Evolutionary conservation across 1,140 invertebrate genomes (phyloP).

Genomic region (Pseudobourletiella spinata): DNA sequence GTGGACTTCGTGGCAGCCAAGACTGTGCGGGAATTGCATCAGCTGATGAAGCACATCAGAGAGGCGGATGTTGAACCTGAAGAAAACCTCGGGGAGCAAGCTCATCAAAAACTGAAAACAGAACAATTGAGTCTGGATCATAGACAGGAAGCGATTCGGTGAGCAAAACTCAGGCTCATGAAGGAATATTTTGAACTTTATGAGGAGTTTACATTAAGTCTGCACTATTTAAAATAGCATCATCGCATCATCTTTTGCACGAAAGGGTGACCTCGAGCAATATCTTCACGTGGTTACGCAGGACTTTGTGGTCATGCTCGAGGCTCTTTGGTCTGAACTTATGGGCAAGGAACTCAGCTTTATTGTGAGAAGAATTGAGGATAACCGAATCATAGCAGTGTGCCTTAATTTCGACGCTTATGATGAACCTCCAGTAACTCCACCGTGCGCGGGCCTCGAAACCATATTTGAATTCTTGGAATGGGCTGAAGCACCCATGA

Average conservation of each 20-base stretch:
- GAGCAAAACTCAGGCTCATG: constrained; percentile 38
- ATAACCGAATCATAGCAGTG: constrained; percentile 50
- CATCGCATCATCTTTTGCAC: constrained; percentile 69
- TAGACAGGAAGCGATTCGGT: constrained; percentile 52
- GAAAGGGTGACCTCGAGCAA: constrained; percentile 72
- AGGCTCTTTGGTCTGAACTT: constrained; percentile 55
- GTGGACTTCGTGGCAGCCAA: constrained; percentile 66
- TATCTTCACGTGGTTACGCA: constrained; percentile 53
- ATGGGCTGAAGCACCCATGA: constrained; percentile 59
- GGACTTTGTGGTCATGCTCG: constrained; percentile 59
- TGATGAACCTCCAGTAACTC: constrained; percentile 55
- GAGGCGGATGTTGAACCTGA: neutral
- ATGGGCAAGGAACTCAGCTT: constrained; percentile 62
- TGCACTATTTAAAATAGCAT: constrained; percentile 49
- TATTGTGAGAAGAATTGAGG: constrained; percentile 43
- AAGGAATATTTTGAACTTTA: neutral
- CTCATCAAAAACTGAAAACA: neutral
- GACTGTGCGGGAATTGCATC: constrained; percentile 55
- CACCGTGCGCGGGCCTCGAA: constrained; percentile 48
- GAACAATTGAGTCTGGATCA: constrained; percentile 52
- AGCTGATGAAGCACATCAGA: constrained; percentile 34
- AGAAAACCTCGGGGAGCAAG: neutral
- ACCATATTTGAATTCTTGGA: constrained; percentile 72
- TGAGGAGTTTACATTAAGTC: neutral
- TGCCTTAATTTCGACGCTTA: constrained; percentile 61